A percentile compares a stretch with the other conserved stretches of the same genome.
These are phyloP conservation scores for Odontamblyopus rebecca DNA, from an alignment of 2,797 vertebrate genomes.

Conservation along the genomic window DNA sequence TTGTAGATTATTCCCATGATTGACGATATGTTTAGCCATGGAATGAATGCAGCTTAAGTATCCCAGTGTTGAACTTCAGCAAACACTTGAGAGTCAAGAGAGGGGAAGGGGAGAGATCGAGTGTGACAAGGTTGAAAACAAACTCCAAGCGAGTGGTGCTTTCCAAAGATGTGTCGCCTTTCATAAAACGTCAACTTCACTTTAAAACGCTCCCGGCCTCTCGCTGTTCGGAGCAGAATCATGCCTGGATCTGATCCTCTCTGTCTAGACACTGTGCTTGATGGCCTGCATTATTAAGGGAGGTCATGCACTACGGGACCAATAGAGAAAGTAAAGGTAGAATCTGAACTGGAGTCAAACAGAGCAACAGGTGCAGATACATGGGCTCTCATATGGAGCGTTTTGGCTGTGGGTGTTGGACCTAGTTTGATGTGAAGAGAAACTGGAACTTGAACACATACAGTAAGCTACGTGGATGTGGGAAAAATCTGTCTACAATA, in stretches of 20 bases:
- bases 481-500: no score
- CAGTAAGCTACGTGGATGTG: no score
- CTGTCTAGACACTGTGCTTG: constrained; percentile 39
- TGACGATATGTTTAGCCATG: constrained; percentile 13
- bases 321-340: constrained; percentile 24
- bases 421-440: constrained; percentile 46
- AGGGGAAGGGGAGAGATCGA: constrained; percentile 12
- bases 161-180: constrained; percentile 4
- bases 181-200: constrained; percentile 21
- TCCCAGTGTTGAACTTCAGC: constrained; percentile 14
- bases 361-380: constrained; percentile 50
- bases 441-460: neutral
- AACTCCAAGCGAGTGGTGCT: constrained; percentile 2
- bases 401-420: constrained; percentile 48
- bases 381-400: constrained; percentile 39
- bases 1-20: neutral
- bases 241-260: constrained; percentile 23
- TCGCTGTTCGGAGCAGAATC: constrained; percentile 12
- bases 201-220: constrained; percentile 9
- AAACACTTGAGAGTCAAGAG: constrained; percentile 20
- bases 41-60: constrained; percentile 17
- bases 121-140: constrained; percentile 20
- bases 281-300: constrained; percentile 52
- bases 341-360: constrained; percentile 43
- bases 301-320: constrained; percentile 28